phyloP scores from a whole-genome alignment of 2,888 invertebrate genomes.

The Tipula helvola region DNA sequence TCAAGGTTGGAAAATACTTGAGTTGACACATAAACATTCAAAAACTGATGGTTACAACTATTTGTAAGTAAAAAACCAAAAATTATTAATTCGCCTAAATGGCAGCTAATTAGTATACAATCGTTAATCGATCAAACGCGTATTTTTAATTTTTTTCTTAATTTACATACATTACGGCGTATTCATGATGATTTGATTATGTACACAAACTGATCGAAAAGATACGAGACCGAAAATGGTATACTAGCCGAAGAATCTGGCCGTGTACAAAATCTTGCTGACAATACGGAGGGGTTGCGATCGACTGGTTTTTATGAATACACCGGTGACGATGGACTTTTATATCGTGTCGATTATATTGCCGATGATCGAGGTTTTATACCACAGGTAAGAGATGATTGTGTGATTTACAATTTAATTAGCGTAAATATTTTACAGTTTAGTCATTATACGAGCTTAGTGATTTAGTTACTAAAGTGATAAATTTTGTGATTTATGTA shows the following conservation, averaged over 20 bases:
- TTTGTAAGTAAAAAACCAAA: constrained; percentile 27
- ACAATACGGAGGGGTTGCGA: constrained; percentile 43
- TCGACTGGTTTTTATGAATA: constrained; percentile 55
- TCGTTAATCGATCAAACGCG: not conserved
- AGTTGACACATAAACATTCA: constrained; percentile 37
- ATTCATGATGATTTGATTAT: not conserved
- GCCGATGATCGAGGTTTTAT: constrained; percentile 44
- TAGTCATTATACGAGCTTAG: not conserved
- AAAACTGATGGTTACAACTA: constrained; percentile 45
- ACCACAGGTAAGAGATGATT: constrained; percentile 21
- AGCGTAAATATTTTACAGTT: not conserved
- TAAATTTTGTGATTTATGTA: not conserved
- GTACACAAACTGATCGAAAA: constrained; percentile 19
- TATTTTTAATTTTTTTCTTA: not conserved
- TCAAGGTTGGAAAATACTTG: constrained; percentile 40
- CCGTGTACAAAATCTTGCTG: constrained; percentile 40
- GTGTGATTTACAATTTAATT: not conserved
- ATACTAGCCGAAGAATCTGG: constrained; percentile 42
- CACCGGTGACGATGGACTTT: constrained; percentile 46
- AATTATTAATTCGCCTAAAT: not conserved
- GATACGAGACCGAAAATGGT: constrained; percentile 44
- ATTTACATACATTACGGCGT: not conserved
- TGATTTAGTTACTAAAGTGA: not conserved
- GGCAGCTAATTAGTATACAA: not conserved
- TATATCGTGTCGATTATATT: constrained; percentile 40